phyloP scores from a whole-genome alignment of 2,113 vertebrate species.

The Hippoglossus stenolepis region DNA sequence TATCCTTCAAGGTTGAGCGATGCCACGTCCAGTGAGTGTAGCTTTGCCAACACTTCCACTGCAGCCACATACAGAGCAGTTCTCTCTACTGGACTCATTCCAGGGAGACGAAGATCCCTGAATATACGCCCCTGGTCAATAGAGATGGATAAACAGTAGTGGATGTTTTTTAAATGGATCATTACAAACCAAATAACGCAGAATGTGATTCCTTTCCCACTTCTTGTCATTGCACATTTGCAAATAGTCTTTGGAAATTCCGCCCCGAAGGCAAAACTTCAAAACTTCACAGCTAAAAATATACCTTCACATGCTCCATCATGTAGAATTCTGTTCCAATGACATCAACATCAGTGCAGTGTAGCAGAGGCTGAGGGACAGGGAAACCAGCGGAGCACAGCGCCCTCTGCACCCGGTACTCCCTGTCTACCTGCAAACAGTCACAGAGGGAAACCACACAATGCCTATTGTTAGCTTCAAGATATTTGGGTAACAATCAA shows the following conservation, averaged over 20 bases:
- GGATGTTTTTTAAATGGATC: background rate
- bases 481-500: too few relatives aligned
- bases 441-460: background rate
- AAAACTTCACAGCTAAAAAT: background rate
- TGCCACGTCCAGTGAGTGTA: slow-evolving; percentile 86
- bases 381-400: slow-evolving; percentile 90
- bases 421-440: slow-evolving; percentile 87
- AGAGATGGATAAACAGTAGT: background rate
- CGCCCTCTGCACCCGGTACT: slow-evolving; percentile 90
- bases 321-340: slow-evolving; percentile 95
- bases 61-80: slow-evolving; percentile 88
- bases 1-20: slow-evolving; percentile 85
- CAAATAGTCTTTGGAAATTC: background rate
- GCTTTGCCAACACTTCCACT: slow-evolving; percentile 85
- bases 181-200: background rate
- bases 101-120: slow-evolving; percentile 84
- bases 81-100: slow-evolving; percentile 85
- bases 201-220: background rate
- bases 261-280: too few relatives aligned
- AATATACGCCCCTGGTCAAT: slow-evolving; percentile 90
- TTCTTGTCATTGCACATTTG: background rate
- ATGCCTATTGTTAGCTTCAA: background rate
- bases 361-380: slow-evolving; percentile 89
- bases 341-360: slow-evolving; percentile 85
- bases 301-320: slow-evolving; percentile 92